These are phyloP conservation scores for Dryobota labecula DNA, from an alignment of 2,888 invertebrate species.

Conservation along the genomic window DNA sequence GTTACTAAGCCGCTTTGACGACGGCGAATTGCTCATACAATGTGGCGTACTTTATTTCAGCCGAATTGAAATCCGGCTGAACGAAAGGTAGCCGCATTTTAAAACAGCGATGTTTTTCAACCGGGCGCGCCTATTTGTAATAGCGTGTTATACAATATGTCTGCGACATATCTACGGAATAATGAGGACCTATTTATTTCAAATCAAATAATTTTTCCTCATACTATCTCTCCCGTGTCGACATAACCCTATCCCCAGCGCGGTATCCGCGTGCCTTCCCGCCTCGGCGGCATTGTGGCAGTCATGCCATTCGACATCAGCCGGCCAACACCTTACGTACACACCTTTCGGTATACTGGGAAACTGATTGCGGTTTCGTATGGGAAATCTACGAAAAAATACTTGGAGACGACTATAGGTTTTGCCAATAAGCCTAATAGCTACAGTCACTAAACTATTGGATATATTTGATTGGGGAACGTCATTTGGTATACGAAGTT, in stretches of 20 bases:
- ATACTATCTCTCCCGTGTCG: not conserved
- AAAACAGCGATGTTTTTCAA: too few species aligned
- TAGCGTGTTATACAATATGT: too few species aligned
- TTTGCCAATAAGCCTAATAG: not conserved
- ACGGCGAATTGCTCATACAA: too few species aligned
- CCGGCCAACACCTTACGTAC: constrained; percentile 62
- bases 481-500: too few species aligned
- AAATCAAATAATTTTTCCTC: not conserved
- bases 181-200: not conserved
- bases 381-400: not conserved
- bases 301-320: constrained; percentile 60
- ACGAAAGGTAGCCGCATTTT: too few species aligned
- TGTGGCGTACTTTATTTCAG: too few species aligned
- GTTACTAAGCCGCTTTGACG: too few species aligned
- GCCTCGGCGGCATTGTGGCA: constrained; percentile 68
- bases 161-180: not conserved
- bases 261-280: constrained; percentile 80
- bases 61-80: too few species aligned
- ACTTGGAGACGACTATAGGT: not conserved
- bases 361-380: constrained; percentile 7
- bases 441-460: too few species aligned
- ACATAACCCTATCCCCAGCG: constrained; percentile 73
- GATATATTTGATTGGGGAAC: too few species aligned
- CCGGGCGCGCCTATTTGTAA: too few species aligned
- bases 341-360: constrained; percentile 27